Evolutionary conservation across 2,888 invertebrate species (phyloP), one percentile per base, ranked within the genome.

Genomic region (Metacarcinus magister): DNA sequence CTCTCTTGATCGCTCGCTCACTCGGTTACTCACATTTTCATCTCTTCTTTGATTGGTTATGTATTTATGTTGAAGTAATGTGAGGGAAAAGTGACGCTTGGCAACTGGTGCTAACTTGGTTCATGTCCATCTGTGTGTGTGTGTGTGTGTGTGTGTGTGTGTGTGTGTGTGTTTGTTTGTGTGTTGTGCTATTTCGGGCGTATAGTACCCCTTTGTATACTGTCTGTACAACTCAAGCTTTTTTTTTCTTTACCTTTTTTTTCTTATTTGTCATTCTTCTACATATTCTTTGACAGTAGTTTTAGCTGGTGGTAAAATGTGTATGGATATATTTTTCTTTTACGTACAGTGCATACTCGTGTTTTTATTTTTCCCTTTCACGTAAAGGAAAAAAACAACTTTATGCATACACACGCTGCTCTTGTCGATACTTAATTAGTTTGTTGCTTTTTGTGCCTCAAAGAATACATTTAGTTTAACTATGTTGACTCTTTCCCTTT

Each of bases 101-200:
- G 67, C 67, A 67, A 67, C 54, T 13, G 54, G 13, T 7, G 13
- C 8, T 13, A 54, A 13, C 54, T n/a, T n/a, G 54, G 13, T 13
- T 54, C 13, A 8, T 54, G 54, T 54, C 8, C 54, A 13, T 54
- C n/a, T 67, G 19, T 67, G 13, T 67, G 1, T 67, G 7, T 67
- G n/a, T 67, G 67, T 67, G n/a, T 67, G 67, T 67, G n/a, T 67
- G 67, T 67, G n/a, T 67, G 67, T 67, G 67, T 67, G 67, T 67
- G n/a, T 67, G 67, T n/a, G 67, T 67, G 67, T 67, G 67, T 67
- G n/a, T 67, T 10, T 67, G 67, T 67, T 10, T 67, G 23, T 67
- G 67, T 67, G 67, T 67, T 67, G 60, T 60, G 60, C 16, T 7
- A 13, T 7, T 60, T 7, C 16, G 60, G 5, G 60, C 16, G 60